phyloP scores from a whole-genome alignment of 2,797 vertebrate genomes.

The Glyptemys insculpta region DNA sequence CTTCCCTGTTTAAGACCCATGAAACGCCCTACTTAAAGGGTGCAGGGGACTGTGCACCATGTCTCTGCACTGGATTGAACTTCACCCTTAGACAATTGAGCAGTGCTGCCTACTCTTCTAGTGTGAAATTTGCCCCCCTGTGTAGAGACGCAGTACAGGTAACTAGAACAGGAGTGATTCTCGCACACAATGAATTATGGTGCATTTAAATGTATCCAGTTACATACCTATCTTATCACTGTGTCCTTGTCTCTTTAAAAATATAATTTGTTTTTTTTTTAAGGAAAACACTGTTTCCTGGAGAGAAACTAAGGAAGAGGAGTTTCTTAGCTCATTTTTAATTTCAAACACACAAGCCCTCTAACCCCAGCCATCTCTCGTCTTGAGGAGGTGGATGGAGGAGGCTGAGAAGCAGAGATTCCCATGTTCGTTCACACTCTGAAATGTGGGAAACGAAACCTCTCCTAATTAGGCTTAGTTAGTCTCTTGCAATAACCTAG shows the following conservation, averaged over 20 bases:
- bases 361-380: neutral
- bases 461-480: slow-evolving; percentile 40
- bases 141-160: rapidly evolving
- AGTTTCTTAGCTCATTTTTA: slow-evolving; percentile 34
- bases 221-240: neutral
- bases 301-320: slow-evolving; percentile 29
- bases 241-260: neutral
- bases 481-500: slow-evolving; percentile 37
- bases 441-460: neutral
- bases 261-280: slow-evolving; percentile 24
- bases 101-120: rapidly evolving
- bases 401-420: neutral
- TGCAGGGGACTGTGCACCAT: neutral
- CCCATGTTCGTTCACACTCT: neutral
- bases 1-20: neutral
- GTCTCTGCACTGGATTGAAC: neutral
- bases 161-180: neutral
- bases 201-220: neutral
- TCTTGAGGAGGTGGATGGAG: neutral
- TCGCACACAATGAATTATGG: rapidly evolving
- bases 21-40: neutral
- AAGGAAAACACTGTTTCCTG: slow-evolving; percentile 25
- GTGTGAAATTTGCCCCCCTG: rapidly evolving
- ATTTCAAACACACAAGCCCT: slow-evolving; percentile 20
- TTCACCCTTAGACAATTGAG: neutral